Conservation (phyloP, 2,797 vertebrate genomes). For the Allobates femoralis region DNA sequence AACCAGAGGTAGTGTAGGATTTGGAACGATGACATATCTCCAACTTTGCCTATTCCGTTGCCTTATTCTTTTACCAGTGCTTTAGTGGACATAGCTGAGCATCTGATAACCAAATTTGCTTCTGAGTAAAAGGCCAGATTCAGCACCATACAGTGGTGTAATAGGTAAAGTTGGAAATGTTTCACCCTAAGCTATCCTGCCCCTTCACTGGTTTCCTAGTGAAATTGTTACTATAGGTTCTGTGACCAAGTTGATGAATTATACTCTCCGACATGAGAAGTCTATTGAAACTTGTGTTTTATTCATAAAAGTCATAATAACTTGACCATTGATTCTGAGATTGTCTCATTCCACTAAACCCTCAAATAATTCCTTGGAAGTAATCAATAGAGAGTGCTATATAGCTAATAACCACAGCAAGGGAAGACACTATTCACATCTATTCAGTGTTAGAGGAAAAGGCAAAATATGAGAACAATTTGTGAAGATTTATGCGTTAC, state of each 20-base stretch:
- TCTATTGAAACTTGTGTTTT: too few species aligned
- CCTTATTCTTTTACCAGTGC: too few species aligned
- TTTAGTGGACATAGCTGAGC: too few species aligned
- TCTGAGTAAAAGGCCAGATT: too few species aligned
- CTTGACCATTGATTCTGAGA: neutral
- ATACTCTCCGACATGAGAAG: neutral
- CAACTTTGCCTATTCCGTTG: too few species aligned
- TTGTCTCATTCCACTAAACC: neutral
- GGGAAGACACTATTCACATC: neutral
- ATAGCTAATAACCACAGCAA: neutral
- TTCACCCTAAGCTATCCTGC: too few species aligned
- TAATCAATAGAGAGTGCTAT: neutral
- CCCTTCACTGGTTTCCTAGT: neutral
- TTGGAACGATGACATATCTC: too few species aligned
- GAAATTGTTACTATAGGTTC: neutral
- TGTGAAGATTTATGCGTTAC: neutral
- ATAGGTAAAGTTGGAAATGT: too few species aligned
- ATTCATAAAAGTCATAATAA: too few species aligned
- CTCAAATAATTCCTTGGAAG: neutral
- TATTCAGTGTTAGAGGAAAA: neutral
- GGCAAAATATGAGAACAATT: neutral
- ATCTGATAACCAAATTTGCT: too few species aligned
- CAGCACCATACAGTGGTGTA: too few species aligned
- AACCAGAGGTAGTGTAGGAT: too few species aligned
- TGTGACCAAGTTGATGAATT: neutral